Evolutionary conservation across 1,140 invertebrate genomes (phyloP), one percentile per base, ranked within the genome.

Genomic region (Cydia pomonella): DNA sequence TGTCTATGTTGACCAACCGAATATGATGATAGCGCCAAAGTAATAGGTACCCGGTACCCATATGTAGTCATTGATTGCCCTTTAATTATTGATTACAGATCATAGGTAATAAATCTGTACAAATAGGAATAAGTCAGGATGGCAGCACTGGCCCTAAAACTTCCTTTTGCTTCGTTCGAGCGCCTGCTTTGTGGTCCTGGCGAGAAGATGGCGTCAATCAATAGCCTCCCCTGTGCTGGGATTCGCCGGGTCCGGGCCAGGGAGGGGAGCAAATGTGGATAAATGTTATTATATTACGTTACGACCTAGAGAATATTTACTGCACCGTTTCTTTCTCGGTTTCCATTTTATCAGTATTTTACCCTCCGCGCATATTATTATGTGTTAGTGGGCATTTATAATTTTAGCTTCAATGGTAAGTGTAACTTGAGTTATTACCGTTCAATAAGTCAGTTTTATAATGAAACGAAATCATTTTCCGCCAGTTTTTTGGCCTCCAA

Each of bases 241-340:
- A 59, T 59, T 59, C 53, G 53, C 21, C 53, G 18, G 53, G 16
- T 18, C 18, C 16, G 64, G 29, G 16, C 27, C 64, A n/a, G 64
- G 29, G 33, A 69, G 64, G 64, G 64, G 64, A 33, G 33, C 27
- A n/a, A 69, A 69, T 69, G 64, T 69, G 27, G 64, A 69, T 69
- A 38, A 33, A 69, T 69, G 64, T 69, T 69, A 69, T 69, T 69
- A 69, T 38, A 23, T 59, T 59, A 59, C 21, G 33, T 59, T 59
- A 59, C 53, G 64, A 38, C 27, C 6, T 33, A 66, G 64, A 29
- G 7, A 69, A 38, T 6, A 41, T 69, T 69, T 69, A 33, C 64
- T 69, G 64, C 27, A 69, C 27, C 16, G 21, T 23, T 59, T n/a
- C n/a, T 59, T 59, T 59, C 53, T 59, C 53, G 23, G 7, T 59